phyloP scores from a whole-genome alignment of 2,113 vertebrate genomes.

The Oncorhynchus masou region DNA sequence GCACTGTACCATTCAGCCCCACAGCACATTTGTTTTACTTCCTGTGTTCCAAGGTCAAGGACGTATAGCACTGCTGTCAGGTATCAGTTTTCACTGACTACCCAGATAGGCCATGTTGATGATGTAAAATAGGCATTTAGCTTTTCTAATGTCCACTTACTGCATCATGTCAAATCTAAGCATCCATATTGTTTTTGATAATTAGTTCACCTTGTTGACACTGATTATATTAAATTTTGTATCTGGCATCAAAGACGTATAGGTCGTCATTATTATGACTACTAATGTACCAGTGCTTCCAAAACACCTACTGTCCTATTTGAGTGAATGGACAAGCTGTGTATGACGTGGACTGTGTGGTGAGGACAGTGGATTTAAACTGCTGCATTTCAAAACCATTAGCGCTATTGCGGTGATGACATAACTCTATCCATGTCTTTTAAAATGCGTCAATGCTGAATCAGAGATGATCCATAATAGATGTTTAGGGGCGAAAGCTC shows the following conservation, averaged over 20 bases:
- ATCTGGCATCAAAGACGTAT: neutral
- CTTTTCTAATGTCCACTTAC: neutral
- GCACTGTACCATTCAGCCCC: neutral
- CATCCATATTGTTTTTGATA: conserved; percentile 5
- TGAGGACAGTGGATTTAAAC: neutral
- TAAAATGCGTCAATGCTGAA: neutral
- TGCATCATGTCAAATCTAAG: neutral
- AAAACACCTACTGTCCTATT: neutral
- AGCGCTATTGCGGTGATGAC: no score
- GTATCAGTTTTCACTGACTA: conserved; percentile 3
- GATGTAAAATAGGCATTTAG: neutral
- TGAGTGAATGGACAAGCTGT: neutral
- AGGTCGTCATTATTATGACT: neutral
- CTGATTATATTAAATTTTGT: neutral
- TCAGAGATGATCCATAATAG: neutral
- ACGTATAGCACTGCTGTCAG: neutral
- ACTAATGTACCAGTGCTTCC: neutral
- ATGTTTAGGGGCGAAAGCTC: neutral
- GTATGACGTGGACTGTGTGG: no score
- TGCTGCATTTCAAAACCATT: no score
- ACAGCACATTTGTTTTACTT: neutral
- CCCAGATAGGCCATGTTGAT: neutral
- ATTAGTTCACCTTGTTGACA: neutral
- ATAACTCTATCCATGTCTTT: no score
- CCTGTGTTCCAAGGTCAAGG: neutral